Percentiles rank a stretch among this genome's conserved stretches.
Evolutionary conservation across 2,888 invertebrate genomes (phyloP).

Genomic region (Drosophila kuntzei): DNA sequence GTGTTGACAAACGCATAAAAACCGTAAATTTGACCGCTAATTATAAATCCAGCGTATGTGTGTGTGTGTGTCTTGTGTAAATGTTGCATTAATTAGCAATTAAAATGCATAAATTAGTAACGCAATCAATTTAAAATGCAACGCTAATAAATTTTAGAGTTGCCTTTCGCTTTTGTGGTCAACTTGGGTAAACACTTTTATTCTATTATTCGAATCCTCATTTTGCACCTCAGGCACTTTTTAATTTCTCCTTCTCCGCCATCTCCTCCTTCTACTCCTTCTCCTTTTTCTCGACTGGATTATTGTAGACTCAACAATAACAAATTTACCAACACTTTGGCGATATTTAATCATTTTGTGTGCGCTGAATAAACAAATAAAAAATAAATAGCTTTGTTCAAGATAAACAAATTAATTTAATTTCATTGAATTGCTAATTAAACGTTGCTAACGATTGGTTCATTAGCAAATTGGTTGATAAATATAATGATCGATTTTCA

Average conservation of each 20-base stretch:
- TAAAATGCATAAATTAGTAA: slow-evolving; percentile 74
- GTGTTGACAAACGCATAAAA: slow-evolving; percentile 65
- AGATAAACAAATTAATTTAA: slow-evolving; percentile 18
- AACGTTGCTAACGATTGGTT: not conserved
- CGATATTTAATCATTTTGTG: slow-evolving; percentile 7
- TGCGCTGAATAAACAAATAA: slow-evolving; percentile 2
- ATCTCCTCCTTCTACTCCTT: not conserved
- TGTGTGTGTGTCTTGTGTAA: slow-evolving; percentile 34
- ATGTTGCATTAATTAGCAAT: slow-evolving; percentile 77
- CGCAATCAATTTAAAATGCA: slow-evolving; percentile 70
- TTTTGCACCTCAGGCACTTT: not conserved
- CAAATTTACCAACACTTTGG: slow-evolving; percentile 7
- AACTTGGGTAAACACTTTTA: slow-evolving; percentile 22
- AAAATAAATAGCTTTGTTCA: slow-evolving; percentile 7
- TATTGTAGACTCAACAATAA: slow-evolving; percentile 1
- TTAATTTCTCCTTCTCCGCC: not conserved
- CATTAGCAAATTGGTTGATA: not conserved
- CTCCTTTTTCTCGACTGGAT: not conserved
- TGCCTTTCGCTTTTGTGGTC: slow-evolving; percentile 24
- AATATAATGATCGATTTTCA: not conserved
- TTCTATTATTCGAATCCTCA: not conserved
- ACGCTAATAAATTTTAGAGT: slow-evolving; percentile 61
- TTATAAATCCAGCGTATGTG: slow-evolving; percentile 61
- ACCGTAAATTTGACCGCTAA: slow-evolving; percentile 66
- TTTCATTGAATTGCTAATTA: slow-evolving; percentile 7